Conservation (phyloP, 2,113 vertebrate genomes). For the Albula glossodonta region DNA sequence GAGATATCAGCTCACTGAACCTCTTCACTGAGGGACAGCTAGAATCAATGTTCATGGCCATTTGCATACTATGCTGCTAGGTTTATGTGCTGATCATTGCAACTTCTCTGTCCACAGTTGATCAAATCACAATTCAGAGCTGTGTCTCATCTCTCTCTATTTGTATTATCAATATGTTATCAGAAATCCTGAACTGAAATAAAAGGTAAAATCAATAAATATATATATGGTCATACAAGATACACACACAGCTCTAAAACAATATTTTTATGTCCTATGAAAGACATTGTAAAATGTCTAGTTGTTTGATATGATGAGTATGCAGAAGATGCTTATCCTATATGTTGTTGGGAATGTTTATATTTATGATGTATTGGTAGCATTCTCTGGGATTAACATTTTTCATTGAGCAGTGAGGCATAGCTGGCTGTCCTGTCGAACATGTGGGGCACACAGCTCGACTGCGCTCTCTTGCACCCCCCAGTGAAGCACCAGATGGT, state of each 20-base stretch:
- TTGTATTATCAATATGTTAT: background rate
- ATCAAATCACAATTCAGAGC: background rate
- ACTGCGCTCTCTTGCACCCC: background rate
- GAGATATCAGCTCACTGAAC: background rate
- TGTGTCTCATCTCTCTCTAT: background rate
- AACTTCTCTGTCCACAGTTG: background rate
- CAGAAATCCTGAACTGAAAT: background rate
- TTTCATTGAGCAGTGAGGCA: background rate
- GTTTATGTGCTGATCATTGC: background rate
- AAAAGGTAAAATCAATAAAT: background rate
- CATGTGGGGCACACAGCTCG: background rate
- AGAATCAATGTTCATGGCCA: background rate
- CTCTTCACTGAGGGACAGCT: background rate
- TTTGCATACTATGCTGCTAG: background rate
- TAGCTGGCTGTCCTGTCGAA: slow-evolving; percentile 1
- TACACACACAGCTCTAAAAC: background rate
- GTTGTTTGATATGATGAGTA: background rate
- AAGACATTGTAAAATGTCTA: background rate
- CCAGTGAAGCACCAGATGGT: slow-evolving; percentile 5
- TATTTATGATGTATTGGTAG: background rate
- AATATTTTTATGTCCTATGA: background rate
- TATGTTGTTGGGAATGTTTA: background rate
- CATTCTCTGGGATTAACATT: background rate
- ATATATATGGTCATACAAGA: background rate
- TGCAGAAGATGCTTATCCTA: background rate